Evolutionary conservation across 2,888 invertebrate species (phyloP).

Genomic region (Tipula lateralis): DNA sequence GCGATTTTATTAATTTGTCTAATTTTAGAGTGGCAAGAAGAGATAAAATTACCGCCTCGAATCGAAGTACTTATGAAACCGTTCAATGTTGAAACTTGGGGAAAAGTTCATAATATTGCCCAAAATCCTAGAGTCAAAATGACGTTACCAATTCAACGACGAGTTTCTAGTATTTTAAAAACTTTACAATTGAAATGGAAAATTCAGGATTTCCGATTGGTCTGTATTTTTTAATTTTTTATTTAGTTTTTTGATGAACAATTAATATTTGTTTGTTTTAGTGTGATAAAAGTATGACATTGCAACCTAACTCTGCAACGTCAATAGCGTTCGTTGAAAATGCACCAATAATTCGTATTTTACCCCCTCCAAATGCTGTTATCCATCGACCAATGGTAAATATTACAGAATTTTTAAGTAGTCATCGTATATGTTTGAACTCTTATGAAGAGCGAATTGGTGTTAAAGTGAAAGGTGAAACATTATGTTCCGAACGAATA

Average conservation of each 20-base stretch:
- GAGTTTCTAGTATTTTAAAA: conserved; percentile 63
- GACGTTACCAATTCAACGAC: conserved; percentile 67
- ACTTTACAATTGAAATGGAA: conserved; percentile 76
- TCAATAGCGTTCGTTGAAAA: neutral
- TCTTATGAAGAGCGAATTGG: conserved; percentile 71
- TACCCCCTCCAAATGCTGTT: conserved; percentile 57
- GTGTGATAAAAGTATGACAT: conserved; percentile 30
- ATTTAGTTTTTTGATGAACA: conserved; percentile 43
- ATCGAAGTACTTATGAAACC: conserved; percentile 72
- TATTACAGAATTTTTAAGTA: conserved; percentile 70
- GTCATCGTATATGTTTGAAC: conserved; percentile 70
- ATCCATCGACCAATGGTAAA: conserved; percentile 69
- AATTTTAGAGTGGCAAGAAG: conserved; percentile 62
- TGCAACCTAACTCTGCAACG: neutral
- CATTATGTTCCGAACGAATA: conserved; percentile 41
- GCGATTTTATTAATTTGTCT: neutral
- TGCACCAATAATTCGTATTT: conserved; percentile 45
- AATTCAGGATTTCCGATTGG: conserved; percentile 49
- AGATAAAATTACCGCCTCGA: conserved; percentile 71
- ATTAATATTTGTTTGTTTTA: conserved; percentile 13
- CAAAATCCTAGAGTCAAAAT: conserved; percentile 84
- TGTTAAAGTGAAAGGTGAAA: conserved; percentile 52
- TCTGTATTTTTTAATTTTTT: no score
- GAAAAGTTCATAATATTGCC: conserved; percentile 76
- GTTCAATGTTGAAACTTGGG: conserved; percentile 72